Percentiles rank a stretch among this genome's conserved stretches.
Conservation (phyloP, 1,140 invertebrate species). For the Drosophila pectinifera region DNA sequence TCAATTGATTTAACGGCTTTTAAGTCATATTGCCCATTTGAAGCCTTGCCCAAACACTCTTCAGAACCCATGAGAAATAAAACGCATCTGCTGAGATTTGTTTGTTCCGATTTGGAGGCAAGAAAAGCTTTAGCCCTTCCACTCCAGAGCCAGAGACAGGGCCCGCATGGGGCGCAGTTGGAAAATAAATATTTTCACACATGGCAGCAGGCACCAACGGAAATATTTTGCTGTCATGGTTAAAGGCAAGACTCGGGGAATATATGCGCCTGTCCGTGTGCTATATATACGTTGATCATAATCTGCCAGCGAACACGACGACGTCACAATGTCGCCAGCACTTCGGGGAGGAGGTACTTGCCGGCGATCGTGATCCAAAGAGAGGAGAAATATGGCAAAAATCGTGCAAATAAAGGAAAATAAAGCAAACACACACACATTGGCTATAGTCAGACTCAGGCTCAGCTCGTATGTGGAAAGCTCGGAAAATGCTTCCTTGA, state of each 20-base stretch:
- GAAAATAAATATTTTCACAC: constrained; percentile 67
- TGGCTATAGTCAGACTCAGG: background rate
- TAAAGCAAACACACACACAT: constrained; percentile 41
- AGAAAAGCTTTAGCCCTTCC: constrained; percentile 8
- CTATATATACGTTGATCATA: constrained; percentile 48
- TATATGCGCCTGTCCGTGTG: constrained; percentile 18
- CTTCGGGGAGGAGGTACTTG: constrained; percentile 36
- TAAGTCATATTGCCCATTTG: constrained; percentile 28
- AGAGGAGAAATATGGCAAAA: constrained; percentile 62
- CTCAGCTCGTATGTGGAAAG: constrained; percentile 41
- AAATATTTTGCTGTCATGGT: constrained; percentile 74
- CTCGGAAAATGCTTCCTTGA: constrained; percentile 62
- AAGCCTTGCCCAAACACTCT: constrained; percentile 41
- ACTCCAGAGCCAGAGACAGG: background rate
- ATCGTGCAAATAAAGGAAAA: constrained; percentile 58
- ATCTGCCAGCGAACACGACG: constrained; percentile 54
- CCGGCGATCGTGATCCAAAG: constrained; percentile 49
- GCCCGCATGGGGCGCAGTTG: constrained; percentile 39
- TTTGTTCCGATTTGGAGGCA: constrained; percentile 18
- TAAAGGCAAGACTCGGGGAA: constrained; percentile 57
- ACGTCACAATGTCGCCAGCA: constrained; percentile 64
- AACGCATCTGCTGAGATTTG: constrained; percentile 38
- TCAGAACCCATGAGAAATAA: constrained; percentile 25
- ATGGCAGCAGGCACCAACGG: constrained; percentile 55
- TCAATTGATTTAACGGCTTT: constrained; percentile 41